A percentile compares a stretch with the other conserved stretches of the same genome.
Conservation (phyloP, 2,797 vertebrate genomes). For the Scomberomorus guttatus region DNA sequence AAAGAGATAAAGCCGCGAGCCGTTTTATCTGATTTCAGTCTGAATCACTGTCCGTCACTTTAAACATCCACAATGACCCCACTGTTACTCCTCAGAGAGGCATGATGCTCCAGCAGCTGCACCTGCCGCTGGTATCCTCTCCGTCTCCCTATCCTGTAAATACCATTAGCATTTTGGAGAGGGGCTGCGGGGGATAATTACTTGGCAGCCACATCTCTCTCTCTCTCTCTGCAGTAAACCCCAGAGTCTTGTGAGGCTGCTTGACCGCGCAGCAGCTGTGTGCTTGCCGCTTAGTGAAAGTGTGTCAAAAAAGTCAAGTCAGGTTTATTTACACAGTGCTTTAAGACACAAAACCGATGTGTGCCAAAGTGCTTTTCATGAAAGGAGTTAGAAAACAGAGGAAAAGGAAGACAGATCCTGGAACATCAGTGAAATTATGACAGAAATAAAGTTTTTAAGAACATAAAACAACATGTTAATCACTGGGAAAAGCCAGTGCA, state of each 20-base stretch:
- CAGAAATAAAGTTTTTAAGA: not conserved
- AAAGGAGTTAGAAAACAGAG: slow-evolving; percentile 8
- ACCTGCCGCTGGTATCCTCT: slow-evolving; percentile 72
- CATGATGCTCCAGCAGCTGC: slow-evolving; percentile 69
- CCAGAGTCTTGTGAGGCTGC: slow-evolving; percentile 53
- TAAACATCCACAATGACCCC: slow-evolving; percentile 59
- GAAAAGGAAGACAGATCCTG: not conserved
- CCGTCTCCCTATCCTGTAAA: slow-evolving; percentile 66
- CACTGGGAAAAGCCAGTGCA: not conserved
- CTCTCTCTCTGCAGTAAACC: slow-evolving; percentile 47
- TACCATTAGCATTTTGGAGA: slow-evolving; percentile 73
- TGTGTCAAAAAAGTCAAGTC: slow-evolving; percentile 43
- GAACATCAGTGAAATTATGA: not conserved
- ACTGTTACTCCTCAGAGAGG: slow-evolving; percentile 47
- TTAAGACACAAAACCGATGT: slow-evolving; percentile 41
- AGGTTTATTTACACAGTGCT: slow-evolving; percentile 54
- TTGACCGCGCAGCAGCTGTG: slow-evolving; percentile 71
- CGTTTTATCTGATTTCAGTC: slow-evolving; percentile 48
- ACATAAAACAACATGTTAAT: not conserved
- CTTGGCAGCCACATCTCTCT: slow-evolving; percentile 48
- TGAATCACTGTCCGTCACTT: slow-evolving; percentile 50
- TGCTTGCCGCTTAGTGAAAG: slow-evolving; percentile 41
- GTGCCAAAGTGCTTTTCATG: slow-evolving; percentile 28
- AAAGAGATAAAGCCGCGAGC: slow-evolving; percentile 13
- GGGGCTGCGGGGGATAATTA: slow-evolving; percentile 53